Conservation (phyloP, 2,888 invertebrate genomes). For the Polydrusus pterygomalis region DNA sequence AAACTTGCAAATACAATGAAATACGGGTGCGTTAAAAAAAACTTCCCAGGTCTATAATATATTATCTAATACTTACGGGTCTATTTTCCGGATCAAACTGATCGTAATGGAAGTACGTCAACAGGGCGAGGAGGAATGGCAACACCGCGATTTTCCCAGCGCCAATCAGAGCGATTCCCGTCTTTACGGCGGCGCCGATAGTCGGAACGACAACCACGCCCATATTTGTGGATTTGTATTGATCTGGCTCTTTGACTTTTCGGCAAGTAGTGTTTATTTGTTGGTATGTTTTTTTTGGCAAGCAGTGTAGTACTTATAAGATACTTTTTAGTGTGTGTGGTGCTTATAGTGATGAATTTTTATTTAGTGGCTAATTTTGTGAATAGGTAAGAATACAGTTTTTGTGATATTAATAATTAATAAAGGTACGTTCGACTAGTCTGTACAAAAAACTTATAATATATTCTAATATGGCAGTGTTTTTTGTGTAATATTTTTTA, state of each 20-base stretch:
- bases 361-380: slow-evolving; percentile 11
- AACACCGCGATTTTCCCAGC: slow-evolving; percentile 83
- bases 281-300: no score
- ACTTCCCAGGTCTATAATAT: no score
- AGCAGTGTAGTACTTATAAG: no score
- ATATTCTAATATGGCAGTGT: not conserved
- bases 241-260: not conserved
- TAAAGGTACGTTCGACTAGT: slow-evolving; percentile 20
- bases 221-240: slow-evolving; percentile 53
- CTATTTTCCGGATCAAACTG: slow-evolving; percentile 89
- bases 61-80: slow-evolving; percentile 71
- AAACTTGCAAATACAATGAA: not conserved
- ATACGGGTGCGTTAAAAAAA: no score
- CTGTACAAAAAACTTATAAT: no score
- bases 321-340: not conserved
- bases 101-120: slow-evolving; percentile 90
- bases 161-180: slow-evolving; percentile 82
- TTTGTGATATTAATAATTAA: slow-evolving; percentile 3
- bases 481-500: not conserved
- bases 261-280: slow-evolving; percentile 1
- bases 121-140: slow-evolving; percentile 83
- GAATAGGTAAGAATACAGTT: not conserved
- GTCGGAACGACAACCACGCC: slow-evolving; percentile 69
- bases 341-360: not conserved
- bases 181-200: slow-evolving; percentile 79